Conservation (phyloP, 2,888 invertebrate genomes). For the Pyrrhia umbra region DNA sequence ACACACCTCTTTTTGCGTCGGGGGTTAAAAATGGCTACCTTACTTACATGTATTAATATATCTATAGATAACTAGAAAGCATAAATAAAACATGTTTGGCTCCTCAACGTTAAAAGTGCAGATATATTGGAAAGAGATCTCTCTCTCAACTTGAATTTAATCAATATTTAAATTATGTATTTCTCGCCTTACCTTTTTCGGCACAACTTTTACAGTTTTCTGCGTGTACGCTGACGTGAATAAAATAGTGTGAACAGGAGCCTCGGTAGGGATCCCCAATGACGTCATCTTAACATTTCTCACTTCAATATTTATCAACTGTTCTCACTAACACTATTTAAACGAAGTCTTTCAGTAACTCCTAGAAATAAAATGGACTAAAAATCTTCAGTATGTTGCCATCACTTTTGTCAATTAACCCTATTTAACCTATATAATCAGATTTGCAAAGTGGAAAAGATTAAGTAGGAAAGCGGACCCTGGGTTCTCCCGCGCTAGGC, state of each 20-base stretch:
- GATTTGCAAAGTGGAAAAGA: too few relatives aligned
- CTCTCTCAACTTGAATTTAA: background rate
- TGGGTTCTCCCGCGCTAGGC: too few relatives aligned
- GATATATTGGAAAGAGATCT: too few relatives aligned
- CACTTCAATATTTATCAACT: slow-evolving; percentile 19
- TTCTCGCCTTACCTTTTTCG: slow-evolving; percentile 77
- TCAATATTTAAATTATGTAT: background rate
- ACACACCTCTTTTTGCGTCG: too few relatives aligned
- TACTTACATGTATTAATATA: too few relatives aligned
- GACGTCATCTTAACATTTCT: slow-evolving; percentile 79
- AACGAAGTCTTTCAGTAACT: background rate
- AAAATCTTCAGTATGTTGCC: background rate
- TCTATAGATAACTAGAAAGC: too few relatives aligned
- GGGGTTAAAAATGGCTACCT: too few relatives aligned
- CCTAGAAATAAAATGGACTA: background rate
- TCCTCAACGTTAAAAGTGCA: too few relatives aligned
- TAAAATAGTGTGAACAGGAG: slow-evolving; percentile 84
- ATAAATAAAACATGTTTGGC: too few relatives aligned
- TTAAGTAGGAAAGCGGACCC: too few relatives aligned
- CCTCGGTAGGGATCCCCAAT: slow-evolving; percentile 86
- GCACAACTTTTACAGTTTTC: slow-evolving; percentile 73
- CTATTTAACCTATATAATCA: background rate
- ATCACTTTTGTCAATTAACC: background rate
- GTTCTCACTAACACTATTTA: slow-evolving; percentile 25
- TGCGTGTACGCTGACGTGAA: slow-evolving; percentile 84